Conservation (phyloP, 2,797 vertebrate species). For the Threskiornis aethiopicus region DNA sequence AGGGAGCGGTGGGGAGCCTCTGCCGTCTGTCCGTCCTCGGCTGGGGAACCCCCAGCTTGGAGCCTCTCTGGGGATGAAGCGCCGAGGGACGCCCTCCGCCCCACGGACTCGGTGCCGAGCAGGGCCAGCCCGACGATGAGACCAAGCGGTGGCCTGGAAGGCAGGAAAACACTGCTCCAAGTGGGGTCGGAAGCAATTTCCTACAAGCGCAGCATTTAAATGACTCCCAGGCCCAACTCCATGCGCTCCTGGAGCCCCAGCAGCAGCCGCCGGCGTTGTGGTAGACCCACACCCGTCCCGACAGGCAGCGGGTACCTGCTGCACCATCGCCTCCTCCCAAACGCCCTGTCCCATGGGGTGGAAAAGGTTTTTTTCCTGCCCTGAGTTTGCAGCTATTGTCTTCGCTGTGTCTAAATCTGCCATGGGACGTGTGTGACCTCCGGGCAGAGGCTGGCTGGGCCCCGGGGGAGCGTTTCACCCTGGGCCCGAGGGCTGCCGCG, state of each 20-base stretch:
- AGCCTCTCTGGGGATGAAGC: rapidly evolving
- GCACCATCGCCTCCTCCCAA: rapidly evolving
- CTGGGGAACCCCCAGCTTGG: rapidly evolving
- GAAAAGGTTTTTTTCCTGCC: not conserved
- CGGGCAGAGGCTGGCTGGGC: not conserved
- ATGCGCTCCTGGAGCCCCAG: rapidly evolving
- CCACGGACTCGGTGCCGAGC: rapidly evolving
- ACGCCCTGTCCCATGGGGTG: rapidly evolving
- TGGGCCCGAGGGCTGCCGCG: not conserved
- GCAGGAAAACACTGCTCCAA: rapidly evolving
- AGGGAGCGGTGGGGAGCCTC: not conserved
- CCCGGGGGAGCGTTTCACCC: rapidly evolving
- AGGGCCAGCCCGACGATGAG: rapidly evolving
- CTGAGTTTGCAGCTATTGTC: not conserved
- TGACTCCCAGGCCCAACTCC: rapidly evolving
- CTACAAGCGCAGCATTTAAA: rapidly evolving
- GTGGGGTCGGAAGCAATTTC: rapidly evolving
- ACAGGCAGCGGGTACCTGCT: no score
- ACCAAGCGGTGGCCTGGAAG: no score
- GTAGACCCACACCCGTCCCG: rapidly evolving
- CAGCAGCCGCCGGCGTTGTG: rapidly evolving
- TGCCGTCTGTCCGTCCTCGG: rapidly evolving
- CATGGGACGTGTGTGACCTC: rapidly evolving
- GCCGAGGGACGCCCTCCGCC: not conserved
- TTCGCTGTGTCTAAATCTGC: not conserved